Evolutionary conservation across 2,797 vertebrate species (phyloP).

Genomic region (Leucoraja ocellata): DNA sequence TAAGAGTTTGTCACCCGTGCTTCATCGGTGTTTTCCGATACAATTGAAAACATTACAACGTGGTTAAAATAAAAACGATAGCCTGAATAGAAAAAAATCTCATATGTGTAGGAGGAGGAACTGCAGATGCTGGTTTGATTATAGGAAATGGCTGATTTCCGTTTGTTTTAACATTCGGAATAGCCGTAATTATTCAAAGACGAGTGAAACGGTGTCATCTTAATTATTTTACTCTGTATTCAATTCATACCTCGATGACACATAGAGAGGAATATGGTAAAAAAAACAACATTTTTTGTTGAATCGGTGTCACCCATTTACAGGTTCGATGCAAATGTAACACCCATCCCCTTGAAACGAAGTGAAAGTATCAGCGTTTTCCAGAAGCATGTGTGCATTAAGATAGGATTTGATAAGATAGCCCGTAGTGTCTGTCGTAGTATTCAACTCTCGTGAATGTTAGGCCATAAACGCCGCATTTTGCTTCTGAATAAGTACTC

Average conservation of each 20-base stretch:
- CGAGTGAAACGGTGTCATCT: neutral
- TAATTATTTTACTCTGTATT: neutral
- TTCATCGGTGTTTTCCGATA: neutral
- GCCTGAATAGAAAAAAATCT: neutral
- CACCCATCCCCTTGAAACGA: neutral
- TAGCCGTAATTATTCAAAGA: neutral
- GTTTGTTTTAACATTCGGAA: neutral
- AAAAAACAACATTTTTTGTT: neutral
- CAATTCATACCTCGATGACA: neutral
- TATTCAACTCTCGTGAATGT: neutral
- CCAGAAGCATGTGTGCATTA: neutral
- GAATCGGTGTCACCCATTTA: neutral
- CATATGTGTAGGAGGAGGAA: too few species aligned
- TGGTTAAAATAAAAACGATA: neutral
- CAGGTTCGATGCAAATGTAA: neutral
- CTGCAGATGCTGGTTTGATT: neutral
- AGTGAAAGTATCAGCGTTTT: neutral
- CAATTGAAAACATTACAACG: neutral
- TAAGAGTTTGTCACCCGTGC: too few species aligned
- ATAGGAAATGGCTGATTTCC: too few species aligned
- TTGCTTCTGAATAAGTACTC: too few species aligned
- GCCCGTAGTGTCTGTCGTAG: neutral
- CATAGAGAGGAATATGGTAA: neutral
- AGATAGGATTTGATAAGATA: neutral
- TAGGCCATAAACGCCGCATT: too few species aligned